Conservation (phyloP, 2,113 vertebrate species). For the Heterochromis multidens region DNA sequence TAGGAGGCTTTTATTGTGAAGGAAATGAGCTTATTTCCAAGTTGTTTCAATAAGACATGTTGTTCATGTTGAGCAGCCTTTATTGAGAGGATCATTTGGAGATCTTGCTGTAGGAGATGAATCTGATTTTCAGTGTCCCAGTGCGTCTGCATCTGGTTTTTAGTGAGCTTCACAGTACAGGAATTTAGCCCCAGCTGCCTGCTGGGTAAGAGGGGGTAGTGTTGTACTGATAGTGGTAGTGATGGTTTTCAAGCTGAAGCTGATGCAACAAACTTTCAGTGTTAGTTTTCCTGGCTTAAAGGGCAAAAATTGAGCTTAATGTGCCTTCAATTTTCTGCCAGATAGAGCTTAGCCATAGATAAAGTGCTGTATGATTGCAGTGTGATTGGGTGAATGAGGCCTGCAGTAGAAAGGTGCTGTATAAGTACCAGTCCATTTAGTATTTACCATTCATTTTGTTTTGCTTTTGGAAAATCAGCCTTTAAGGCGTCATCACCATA, state of each 20-base stretch:
- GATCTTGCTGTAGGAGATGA: background rate
- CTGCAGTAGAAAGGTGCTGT: background rate
- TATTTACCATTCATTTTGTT: background rate
- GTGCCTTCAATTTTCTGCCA: background rate
- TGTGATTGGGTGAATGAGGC: background rate
- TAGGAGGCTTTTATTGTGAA: too few species aligned
- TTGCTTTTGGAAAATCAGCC: background rate
- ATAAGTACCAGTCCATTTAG: too few species aligned
- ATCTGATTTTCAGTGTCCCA: background rate
- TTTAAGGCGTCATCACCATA: background rate
- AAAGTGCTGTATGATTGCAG: background rate
- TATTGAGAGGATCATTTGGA: background rate
- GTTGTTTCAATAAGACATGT: background rate
- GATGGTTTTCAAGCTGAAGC: background rate
- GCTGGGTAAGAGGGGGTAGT: background rate
- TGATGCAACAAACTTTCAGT: background rate
- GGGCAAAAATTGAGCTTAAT: background rate
- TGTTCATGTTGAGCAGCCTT: background rate
- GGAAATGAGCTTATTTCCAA: too few species aligned
- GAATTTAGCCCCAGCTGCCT: conserved; percentile 7
- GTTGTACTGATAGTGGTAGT: background rate
- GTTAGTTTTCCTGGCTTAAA: background rate
- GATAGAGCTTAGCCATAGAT: background rate
- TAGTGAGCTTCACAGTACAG: conserved; percentile 3
- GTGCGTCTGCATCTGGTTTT: conserved; percentile 19